phyloP scores from a whole-genome alignment of 2,888 invertebrate species.

The Tupiocoris notatus region DNA sequence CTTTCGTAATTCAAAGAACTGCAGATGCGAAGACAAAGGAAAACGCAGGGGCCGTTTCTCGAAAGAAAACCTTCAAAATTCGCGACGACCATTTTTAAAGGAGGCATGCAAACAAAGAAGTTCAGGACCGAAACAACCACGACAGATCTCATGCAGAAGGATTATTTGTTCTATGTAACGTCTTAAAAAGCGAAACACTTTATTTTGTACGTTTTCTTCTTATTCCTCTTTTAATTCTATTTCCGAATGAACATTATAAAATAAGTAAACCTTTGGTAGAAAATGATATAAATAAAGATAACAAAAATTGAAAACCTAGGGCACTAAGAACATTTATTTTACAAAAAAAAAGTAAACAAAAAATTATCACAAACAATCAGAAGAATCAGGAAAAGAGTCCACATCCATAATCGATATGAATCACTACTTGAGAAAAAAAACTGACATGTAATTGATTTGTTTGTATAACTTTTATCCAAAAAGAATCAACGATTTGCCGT shows the following conservation, averaged over 20 bases:
- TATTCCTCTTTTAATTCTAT: background rate
- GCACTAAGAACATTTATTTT: slow-evolving; percentile 46
- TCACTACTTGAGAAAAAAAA: slow-evolving; percentile 9
- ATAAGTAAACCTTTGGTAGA: slow-evolving; percentile 28
- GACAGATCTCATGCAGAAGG: slow-evolving; percentile 31
- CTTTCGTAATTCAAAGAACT: too few species aligned
- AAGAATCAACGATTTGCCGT: background rate
- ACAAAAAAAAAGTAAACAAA: slow-evolving; percentile 48
- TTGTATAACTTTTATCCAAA: background rate
- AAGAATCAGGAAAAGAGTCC: slow-evolving; percentile 33
- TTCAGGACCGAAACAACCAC: too few species aligned
- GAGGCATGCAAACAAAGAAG: too few species aligned
- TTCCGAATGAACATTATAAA: background rate
- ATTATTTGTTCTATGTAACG: slow-evolving; percentile 15
- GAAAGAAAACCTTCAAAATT: too few species aligned
- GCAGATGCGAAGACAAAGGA: too few species aligned
- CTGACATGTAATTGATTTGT: slow-evolving; percentile 5
- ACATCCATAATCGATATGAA: slow-evolving; percentile 21
- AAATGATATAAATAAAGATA: slow-evolving; percentile 20
- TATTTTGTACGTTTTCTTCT: slow-evolving; percentile 3
- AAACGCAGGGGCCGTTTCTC: too few species aligned
- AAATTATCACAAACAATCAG: slow-evolving; percentile 47
- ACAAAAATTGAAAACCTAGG: slow-evolving; percentile 30
- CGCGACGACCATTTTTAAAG: too few species aligned
- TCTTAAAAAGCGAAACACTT: slow-evolving; percentile 31